A percentile compares a stretch with the other conserved stretches of the same genome.
Evolutionary conservation across 1,140 invertebrate genomes (phyloP).

Genomic region (Stegodyphus dumicola): DNA sequence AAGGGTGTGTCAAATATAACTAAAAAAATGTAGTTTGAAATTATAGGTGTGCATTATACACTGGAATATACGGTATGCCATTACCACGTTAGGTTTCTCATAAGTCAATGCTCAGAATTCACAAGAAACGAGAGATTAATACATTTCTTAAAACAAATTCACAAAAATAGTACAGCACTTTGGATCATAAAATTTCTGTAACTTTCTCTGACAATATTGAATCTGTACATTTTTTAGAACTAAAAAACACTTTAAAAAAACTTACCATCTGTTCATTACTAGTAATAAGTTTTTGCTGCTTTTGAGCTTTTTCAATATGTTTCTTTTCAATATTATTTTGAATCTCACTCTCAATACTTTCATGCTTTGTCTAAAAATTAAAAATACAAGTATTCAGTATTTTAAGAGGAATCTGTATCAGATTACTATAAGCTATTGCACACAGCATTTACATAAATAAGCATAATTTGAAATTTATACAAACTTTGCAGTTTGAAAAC

Average conservation of each 20-base stretch:
- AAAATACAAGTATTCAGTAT: neutral
- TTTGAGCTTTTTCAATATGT: slow-evolving; percentile 45
- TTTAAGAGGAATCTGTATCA: neutral
- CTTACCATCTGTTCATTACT: slow-evolving; percentile 46
- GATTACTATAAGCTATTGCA: neutral
- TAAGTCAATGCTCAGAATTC: no score
- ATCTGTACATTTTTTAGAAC: no score
- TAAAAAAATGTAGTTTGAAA: no score
- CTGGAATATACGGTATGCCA: no score
- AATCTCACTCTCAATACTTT: slow-evolving; percentile 67
- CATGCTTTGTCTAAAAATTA: slow-evolving; percentile 58
- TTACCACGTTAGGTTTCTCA: no score
- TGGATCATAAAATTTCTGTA: no score
- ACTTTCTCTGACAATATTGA: no score
- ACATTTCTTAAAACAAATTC: no score
- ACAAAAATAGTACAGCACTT: no score
- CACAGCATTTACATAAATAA: neutral
- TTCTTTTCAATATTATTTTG: slow-evolving; percentile 68
- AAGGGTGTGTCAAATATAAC: no score
- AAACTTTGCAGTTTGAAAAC: slow-evolving; percentile 33
- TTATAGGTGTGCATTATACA: no score
- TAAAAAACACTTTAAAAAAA: neutral
- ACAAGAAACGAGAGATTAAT: no score
- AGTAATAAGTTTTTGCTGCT: slow-evolving; percentile 68
- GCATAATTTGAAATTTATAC: neutral